These are phyloP conservation scores for Carposina sasakii DNA, from an alignment of 1,140 invertebrate species.

Conservation along the genomic window DNA sequence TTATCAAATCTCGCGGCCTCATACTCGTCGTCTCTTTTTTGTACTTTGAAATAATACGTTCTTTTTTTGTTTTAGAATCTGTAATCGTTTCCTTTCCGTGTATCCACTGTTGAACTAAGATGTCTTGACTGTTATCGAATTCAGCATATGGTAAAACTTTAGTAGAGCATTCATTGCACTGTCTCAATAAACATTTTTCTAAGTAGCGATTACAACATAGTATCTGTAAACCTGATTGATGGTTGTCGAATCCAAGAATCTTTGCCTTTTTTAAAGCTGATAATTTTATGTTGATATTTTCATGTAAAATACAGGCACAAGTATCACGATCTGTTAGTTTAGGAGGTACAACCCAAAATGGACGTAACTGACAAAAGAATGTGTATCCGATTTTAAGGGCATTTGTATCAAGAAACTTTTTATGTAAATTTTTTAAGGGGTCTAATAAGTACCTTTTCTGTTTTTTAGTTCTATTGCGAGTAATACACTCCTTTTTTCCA, in stretches of 20 bases:
- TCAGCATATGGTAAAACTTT: background rate
- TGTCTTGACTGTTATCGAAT: background rate
- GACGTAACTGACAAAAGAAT: background rate
- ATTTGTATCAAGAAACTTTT: background rate
- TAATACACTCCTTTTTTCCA: conserved; percentile 5
- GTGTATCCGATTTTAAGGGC: background rate
- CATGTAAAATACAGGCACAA: background rate
- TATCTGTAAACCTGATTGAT: background rate
- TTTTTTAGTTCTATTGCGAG: background rate
- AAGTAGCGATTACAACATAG: background rate
- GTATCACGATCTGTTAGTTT: background rate
- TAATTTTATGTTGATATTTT: background rate
- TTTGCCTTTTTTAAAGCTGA: background rate
- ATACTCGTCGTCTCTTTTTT: too few relatives aligned
- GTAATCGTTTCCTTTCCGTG: too few relatives aligned
- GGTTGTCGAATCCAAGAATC: background rate
- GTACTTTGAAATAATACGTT: too few relatives aligned
- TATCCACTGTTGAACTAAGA: too few relatives aligned
- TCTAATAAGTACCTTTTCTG: background rate
- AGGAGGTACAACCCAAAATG: background rate
- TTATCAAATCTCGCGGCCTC: too few relatives aligned
- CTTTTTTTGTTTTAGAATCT: too few relatives aligned
- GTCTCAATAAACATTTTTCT: background rate
- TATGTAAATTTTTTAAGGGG: background rate
- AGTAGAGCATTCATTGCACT: background rate